Percentiles rank a stretch among this genome's conserved stretches.
phyloP scores from a whole-genome alignment of 2,797 vertebrate genomes.

The Hirundo rustica region DNA sequence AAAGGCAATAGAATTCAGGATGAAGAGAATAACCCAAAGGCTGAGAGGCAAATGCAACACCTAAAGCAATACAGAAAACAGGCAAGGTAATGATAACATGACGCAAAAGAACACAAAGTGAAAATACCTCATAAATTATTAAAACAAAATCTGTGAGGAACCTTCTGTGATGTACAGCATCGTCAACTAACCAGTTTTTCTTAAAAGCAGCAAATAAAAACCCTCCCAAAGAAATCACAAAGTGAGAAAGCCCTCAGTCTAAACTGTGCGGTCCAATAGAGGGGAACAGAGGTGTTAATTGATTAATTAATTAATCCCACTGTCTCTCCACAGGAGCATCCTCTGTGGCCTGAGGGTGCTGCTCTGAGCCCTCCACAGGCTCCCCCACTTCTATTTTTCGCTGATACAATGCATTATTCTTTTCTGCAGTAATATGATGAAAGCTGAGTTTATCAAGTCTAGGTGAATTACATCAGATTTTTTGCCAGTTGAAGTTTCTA shows the following conservation, averaged over 20 bases:
- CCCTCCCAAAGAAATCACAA: background rate
- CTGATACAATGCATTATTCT: background rate
- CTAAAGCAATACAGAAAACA: background rate
- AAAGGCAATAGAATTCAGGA: background rate
- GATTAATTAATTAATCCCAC: background rate
- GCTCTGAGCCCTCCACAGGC: background rate
- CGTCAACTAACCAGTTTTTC: background rate
- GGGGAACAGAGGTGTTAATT: background rate
- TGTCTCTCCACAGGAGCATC: background rate
- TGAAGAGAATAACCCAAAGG: background rate
- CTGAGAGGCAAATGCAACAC: background rate
- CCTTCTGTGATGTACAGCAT: background rate
- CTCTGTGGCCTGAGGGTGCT: background rate
- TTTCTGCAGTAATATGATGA: background rate
- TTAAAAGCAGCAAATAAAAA: background rate
- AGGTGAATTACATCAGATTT: background rate
- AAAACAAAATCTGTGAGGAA: background rate
- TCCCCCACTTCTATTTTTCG: background rate
- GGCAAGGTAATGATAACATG: background rate
- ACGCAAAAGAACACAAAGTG: background rate
- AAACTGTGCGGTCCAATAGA: background rate
- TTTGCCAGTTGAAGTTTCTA: background rate
- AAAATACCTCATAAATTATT: background rate
- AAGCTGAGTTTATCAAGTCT: background rate
- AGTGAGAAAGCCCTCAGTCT: background rate